Evolutionary conservation across 1,140 invertebrate genomes (phyloP), one percentile per base, ranked within the genome.

Genomic region (Trissolcus basalis): DNA sequence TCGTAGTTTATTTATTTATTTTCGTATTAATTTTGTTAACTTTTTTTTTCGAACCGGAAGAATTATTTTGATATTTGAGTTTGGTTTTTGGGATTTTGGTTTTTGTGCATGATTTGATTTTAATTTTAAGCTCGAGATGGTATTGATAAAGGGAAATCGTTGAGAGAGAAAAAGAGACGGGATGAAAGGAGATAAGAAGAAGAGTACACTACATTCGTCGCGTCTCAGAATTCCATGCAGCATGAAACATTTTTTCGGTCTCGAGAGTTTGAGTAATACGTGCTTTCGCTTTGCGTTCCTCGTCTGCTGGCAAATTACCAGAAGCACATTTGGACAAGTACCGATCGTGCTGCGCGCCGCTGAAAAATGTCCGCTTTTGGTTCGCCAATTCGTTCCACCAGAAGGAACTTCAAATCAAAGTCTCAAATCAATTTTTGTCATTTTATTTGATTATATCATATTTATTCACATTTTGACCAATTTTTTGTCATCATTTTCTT

Each of bases 301-400:
- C 48, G 72, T 75, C 72, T 75, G 58, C 68, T 75, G 72, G 72
- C 72, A 75, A 75, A 75, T 75, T 75, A 68, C 72, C 72, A 75
- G 59, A 76, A 69, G 65, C 59, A 69, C 72, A 76, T 69, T 69
- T 76, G 72, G 54, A 65, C 72, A 55, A 65, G 72, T 59, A 75
- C 64, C 64, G 65, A 65, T 76, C 54, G 59, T 69, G 33, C 53
- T 59, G 51, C 44, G 65, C 44, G 59, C 53, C 59, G 59, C 64
- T 55, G 65, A 74, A 41, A 68, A 68, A 69, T 64, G 58, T 55
- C 65, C 60, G 59, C 60, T 69, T 74, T 76, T 54, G 65, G 72
- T 59, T 55, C 36, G 43, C 32, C 47, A 69, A 65, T 27, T 27
- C 19, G 19, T 76, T 64, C 41, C 3, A 27, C 39, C 61, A 56